phyloP scores from a whole-genome alignment of 1,140 invertebrate genomes.

The Microplitis mediator region DNA sequence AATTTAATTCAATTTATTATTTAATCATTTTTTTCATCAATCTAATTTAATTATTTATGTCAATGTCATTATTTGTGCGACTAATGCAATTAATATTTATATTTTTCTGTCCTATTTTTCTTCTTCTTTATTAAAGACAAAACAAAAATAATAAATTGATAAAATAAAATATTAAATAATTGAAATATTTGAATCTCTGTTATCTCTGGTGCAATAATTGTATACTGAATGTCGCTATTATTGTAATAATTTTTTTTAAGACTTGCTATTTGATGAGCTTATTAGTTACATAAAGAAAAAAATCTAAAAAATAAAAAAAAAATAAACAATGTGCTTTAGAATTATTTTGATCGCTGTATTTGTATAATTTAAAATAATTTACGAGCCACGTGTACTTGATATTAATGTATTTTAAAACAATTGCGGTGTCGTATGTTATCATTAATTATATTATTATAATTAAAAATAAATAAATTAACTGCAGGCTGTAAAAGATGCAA shows the following conservation, averaged over 20 bases:
- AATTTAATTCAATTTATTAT: too few species aligned
- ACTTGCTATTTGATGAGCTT: not conserved
- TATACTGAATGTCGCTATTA: not conserved
- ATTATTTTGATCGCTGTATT: constrained; percentile 12
- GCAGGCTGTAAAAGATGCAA: constrained; percentile 13
- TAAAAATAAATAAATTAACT: constrained; percentile 24
- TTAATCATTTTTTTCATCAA: too few species aligned
- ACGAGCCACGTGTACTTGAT: constrained; percentile 36
- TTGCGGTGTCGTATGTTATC: constrained; percentile 25
- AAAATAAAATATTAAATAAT: not conserved
- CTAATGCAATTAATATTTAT: too few species aligned
- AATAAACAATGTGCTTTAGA: constrained; percentile 24
- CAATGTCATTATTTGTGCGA: too few species aligned
- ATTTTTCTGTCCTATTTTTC: too few species aligned
- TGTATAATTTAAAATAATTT: constrained; percentile 19
- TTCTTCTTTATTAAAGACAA: too few species aligned
- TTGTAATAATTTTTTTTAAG: not conserved
- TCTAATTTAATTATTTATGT: too few species aligned
- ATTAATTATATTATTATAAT: constrained; percentile 25
- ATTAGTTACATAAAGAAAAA: not conserved
- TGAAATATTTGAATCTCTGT: not conserved
- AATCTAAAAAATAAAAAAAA: not conserved
- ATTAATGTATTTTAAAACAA: not conserved
- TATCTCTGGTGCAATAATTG: constrained; percentile 8
- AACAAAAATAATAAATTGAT: not conserved